Base-by-base conservation (phyloP, 2,113 vertebrate species). In the Apteryx mantelli region DNA sequence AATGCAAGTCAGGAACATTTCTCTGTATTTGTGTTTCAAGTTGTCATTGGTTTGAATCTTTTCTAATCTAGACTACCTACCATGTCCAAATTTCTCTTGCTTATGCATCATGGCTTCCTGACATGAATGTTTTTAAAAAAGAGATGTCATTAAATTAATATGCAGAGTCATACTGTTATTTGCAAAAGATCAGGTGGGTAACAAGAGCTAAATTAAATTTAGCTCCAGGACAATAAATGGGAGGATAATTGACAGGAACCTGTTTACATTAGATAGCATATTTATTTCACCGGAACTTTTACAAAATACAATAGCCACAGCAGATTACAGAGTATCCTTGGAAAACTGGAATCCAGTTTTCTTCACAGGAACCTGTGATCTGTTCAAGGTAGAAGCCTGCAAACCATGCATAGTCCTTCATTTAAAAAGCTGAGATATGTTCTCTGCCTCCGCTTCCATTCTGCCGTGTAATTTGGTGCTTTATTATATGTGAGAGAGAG, bases 131-230 rank as follows among this genome's bases (percentile, higher is more conserved):
- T 76, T 90, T 88, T 50, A 53, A 48, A 91, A 93, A 88, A 40
- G 44, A 87, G 82, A 80, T 56, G 6, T 71, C 60, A 93, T 92
- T 52, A 91, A 53, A 91, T 52, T 88, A 95, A 89, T 96, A 65
- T 65, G 81, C 86, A 94, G 78, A 97, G 55, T 80, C 63, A 83
- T 88, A 42, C 53, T 90, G 36, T 93, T 66, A 86, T 89, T 96
- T 96, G 60, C 88, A 92, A 93, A 94, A 92, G 64, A 95, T 81
- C 69, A 87, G 91, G 58, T 75, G 69, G 32, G 18, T 96, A 95
- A 86, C 20, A 30, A 68, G 86, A 91, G 53, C 36, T 93, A 85
- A 97, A 95, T 20, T 93, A 83, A 95, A 60, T 94, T 79, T 88
- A 93, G 80, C 82, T 96, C 48, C 50, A 69, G 68, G 56, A 79